Evolutionary conservation across 2,797 vertebrate genomes (phyloP), one percentile per base, ranked within the genome.

Genomic region (Phrynocephalus guinanensis): DNA sequence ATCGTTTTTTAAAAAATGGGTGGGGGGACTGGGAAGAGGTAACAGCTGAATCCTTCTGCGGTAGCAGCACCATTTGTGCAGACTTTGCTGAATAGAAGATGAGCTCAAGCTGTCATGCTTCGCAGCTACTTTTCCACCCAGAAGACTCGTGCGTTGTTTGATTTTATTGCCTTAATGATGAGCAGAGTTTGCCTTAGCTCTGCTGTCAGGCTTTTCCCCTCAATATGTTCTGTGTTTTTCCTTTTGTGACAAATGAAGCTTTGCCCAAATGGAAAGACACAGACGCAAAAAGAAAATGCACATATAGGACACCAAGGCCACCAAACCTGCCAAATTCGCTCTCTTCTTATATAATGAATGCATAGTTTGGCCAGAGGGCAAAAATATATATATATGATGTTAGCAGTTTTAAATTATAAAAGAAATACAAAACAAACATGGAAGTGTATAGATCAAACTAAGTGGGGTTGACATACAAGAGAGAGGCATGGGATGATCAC

Each of bases 11-110:
- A 1, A 63, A 63, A 63, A 68, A 56, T 56, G 13, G 13, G 83
- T 80, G 3, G 70, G 50, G 91, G 50, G 75, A 66, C 72, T 89
- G 89, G 72, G 68, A 33, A 87, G 87, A 89, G 82, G 9, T 82
- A 94, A 84, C 76, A 91, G 82, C 70, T 90, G 80, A 93, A 89
- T 88, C 22, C 50, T 94, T 93, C 77, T 89, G 81, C 67, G 88
- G 87, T 91, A 87, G 91, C 92, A 91, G 86, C 82, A 92, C 89
- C n/a, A 88, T 93, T 93, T 93, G 86, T 81, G 76, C 60, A 90
- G 75, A 85, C 38, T 91, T 93, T 72, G 75, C 30, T 91, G 91
- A 93, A 93, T 91, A 87, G 83, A 68, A 92, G 84, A 92, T 93
- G 87, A 93, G 66, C 88, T 94, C 82, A 89, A 94, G 75, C 80